phyloP scores from a whole-genome alignment of 92 coral and sea anemone genomes.

The Phenganax subtilis region DNA sequence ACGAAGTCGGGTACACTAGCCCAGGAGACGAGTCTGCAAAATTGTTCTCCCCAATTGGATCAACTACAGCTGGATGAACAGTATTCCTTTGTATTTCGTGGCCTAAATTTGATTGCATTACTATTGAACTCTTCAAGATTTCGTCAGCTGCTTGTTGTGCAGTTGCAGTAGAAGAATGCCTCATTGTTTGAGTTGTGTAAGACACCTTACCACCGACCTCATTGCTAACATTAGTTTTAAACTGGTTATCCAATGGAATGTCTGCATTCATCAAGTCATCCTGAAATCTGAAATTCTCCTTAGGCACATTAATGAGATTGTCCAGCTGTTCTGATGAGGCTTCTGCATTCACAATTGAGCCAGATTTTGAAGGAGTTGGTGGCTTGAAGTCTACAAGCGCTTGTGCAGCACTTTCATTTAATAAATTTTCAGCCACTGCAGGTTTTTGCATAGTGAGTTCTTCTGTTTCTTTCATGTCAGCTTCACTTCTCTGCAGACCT shows the following conservation, averaged over 20 bases:
- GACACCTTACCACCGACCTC: neutral
- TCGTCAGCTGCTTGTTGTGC: neutral
- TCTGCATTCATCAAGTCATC: neutral
- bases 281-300: neutral
- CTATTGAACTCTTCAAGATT: too few relatives aligned
- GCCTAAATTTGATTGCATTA: neutral
- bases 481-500: slow-evolving; percentile 3
- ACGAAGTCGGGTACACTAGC: neutral
- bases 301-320: neutral
- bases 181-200: neutral
- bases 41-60: neutral
- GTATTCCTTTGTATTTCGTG: neutral
- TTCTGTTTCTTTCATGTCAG: slow-evolving; percentile 1
- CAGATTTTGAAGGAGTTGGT: slow-evolving; percentile 34
- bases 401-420: slow-evolving; percentile 71
- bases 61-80: neutral
- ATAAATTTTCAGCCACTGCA: slow-evolving; percentile 59
- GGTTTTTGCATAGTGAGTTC: slow-evolving; percentile 8
- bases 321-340: neutral
- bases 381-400: slow-evolving; percentile 77
- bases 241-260: neutral
- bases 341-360: neutral
- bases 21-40: neutral
- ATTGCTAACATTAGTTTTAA: neutral
- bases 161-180: neutral